A percentile compares a stretch with the other conserved stretches of the same genome.
Conservation (phyloP, 2,113 vertebrate species). For the Atractosteus spatula region DNA sequence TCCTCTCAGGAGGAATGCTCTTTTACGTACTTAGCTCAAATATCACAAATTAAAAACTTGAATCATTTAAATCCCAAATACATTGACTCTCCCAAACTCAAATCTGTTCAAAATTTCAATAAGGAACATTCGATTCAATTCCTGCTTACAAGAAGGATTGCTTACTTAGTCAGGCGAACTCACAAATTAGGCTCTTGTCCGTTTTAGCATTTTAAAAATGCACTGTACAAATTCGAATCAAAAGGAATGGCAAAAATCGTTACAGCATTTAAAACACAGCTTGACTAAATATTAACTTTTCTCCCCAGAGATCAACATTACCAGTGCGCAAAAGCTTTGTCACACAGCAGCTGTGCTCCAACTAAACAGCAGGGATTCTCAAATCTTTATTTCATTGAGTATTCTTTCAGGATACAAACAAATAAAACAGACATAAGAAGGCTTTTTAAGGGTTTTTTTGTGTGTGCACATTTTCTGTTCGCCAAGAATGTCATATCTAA, state of each 20-base stretch:
- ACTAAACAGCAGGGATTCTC: slow-evolving; percentile 2
- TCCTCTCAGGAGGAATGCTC: no score
- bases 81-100: no score
- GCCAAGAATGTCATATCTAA: not conserved
- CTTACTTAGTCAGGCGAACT: not conserved
- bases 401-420: slow-evolving; percentile 8
- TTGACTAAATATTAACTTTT: slow-evolving; percentile 14
- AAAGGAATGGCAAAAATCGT: not conserved
- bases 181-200: not conserved
- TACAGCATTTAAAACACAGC: slow-evolving; percentile 7
- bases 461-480: not conserved
- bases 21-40: no score
- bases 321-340: not conserved
- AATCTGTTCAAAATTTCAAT: no score
- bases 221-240: not conserved
- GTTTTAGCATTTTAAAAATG: not conserved
- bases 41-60: no score
- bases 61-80: no score
- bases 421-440: not conserved
- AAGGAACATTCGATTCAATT: no score
- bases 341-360: not conserved
- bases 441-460: not conserved
- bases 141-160: not conserved
- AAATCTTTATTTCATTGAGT: slow-evolving; percentile 2
- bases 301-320: not conserved